Evolutionary conservation across 2,888 invertebrate species (phyloP).

Genomic region (Gryllus longicercus): DNA sequence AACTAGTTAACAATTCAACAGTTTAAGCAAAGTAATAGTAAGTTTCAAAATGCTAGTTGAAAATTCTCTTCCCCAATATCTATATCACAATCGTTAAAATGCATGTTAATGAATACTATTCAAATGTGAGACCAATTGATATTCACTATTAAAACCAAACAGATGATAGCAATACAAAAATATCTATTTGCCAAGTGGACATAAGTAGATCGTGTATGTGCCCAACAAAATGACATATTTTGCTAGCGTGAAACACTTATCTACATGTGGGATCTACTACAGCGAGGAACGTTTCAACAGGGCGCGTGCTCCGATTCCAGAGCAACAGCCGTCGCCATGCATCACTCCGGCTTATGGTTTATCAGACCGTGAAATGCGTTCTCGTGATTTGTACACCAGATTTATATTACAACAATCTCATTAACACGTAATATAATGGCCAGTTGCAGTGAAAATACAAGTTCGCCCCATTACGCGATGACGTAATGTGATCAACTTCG

Average conservation of each 20-base stretch:
- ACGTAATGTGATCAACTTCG: constrained; percentile 17
- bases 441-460: constrained; percentile 7
- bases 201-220: no score
- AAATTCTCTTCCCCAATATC: no score
- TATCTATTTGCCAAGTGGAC: no score
- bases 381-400: constrained; percentile 1
- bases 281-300: neutral
- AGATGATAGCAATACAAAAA: no score
- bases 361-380: constrained; percentile 17
- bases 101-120: no score
- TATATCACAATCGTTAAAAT: no score
- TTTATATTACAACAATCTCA: constrained; percentile 17
- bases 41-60: no score
- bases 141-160: no score
- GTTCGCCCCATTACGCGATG: neutral
- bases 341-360: neutral
- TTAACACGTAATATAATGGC: constrained; percentile 17
- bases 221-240: neutral
- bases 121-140: no score
- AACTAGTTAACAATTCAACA: no score
- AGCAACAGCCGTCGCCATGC: neutral
- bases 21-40: no score
- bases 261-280: neutral
- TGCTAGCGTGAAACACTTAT: neutral
- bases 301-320: neutral